These are phyloP conservation scores for Pogonocichla stellata DNA, from an alignment of 2,113 vertebrate genomes.

Conservation along the genomic window DNA sequence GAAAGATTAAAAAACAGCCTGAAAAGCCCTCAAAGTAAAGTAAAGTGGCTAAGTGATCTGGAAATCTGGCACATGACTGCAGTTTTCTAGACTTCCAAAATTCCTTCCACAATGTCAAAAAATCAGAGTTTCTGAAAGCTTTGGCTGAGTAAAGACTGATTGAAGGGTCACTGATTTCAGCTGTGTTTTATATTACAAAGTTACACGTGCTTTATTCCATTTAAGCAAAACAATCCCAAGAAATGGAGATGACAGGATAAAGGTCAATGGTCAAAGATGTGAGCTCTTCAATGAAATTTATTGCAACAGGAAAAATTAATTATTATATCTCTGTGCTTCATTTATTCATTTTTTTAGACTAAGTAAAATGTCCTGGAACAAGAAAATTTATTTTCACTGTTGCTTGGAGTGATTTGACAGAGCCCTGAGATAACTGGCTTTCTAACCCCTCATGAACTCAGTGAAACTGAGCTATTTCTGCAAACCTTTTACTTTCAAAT, in stretches of 20 bases:
- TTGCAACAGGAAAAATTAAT: not conserved
- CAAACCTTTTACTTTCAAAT: not conserved
- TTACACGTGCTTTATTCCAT: constrained; percentile 48
- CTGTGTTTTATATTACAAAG: constrained; percentile 56
- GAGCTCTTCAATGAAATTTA: not conserved
- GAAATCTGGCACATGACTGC: not conserved
- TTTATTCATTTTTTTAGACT: not conserved
- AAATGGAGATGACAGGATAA: not conserved
- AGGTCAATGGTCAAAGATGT: not conserved
- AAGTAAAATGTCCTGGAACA: not conserved
- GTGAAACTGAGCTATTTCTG: not conserved
- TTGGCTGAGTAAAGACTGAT: constrained; percentile 35
- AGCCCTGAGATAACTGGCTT: not conserved
- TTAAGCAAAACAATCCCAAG: constrained; percentile 58
- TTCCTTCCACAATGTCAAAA: not conserved
- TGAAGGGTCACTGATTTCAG: constrained; percentile 68
- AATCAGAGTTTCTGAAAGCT: not conserved
- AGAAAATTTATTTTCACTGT: not conserved
- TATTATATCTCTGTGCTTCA: not conserved
- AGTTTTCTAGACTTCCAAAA: not conserved
- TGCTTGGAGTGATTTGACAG: not conserved
- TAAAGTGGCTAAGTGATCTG: not conserved
- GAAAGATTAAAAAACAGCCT: not conserved
- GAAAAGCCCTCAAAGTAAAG: not conserved
- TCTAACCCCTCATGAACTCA: not conserved